Percentiles rank a stretch among this genome's conserved stretches.
These are phyloP conservation scores for Ictalurus furcatus DNA, from an alignment of 2,113 vertebrate genomes.

Conservation along the genomic window DNA sequence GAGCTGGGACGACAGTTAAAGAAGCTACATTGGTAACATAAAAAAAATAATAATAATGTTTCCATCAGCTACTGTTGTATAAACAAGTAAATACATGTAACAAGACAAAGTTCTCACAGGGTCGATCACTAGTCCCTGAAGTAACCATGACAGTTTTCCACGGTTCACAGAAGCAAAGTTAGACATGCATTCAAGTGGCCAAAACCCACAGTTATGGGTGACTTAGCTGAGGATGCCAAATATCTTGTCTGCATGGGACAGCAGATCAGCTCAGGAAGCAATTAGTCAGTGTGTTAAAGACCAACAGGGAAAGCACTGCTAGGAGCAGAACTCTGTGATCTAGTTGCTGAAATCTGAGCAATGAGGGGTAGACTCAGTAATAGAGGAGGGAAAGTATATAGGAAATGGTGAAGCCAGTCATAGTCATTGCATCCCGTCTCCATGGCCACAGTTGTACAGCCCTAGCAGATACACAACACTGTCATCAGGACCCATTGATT, in stretches of 20 bases:
- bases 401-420: too few species aligned
- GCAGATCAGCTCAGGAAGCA: background rate
- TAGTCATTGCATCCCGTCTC: too few species aligned
- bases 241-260: background rate
- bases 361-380: background rate
- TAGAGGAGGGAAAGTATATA: too few species aligned
- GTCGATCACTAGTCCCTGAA: background rate
- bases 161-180: background rate
- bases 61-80: background rate
- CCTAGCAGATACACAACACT: background rate
- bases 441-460: too few species aligned
- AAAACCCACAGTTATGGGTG: background rate
- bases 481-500: background rate
- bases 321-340: background rate
- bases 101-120: background rate
- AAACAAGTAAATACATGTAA: background rate
- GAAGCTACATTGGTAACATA: background rate
- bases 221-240: background rate
- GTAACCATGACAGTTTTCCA: background rate
- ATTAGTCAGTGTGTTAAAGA: background rate
- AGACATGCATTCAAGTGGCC: background rate
- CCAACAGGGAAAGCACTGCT: background rate
- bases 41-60: background rate
- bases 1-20: background rate
- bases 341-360: background rate